Evolutionary conservation across 1,140 invertebrate species (phyloP).

Genomic region (Drosophila grimshawi): DNA sequence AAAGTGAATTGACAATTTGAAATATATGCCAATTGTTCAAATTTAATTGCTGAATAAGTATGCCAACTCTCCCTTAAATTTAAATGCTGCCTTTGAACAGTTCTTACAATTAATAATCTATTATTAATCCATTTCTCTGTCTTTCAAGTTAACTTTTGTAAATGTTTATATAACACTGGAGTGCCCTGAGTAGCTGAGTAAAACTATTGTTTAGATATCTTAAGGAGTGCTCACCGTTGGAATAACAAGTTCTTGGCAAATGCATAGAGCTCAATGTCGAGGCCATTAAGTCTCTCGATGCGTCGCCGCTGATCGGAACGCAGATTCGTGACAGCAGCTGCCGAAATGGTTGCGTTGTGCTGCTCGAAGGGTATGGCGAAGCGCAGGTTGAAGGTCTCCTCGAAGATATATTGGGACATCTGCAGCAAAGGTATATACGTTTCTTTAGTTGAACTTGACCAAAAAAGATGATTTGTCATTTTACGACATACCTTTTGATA

Average conservation of each 20-base stretch:
- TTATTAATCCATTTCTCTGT: too few species aligned
- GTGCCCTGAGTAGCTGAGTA: too few species aligned
- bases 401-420: slow-evolving; percentile 98
- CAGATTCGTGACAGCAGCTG: slow-evolving; percentile 90
- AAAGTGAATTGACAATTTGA: background rate
- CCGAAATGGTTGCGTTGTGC: slow-evolving; percentile 94
- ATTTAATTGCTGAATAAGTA: too few species aligned
- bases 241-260: slow-evolving; percentile 96
- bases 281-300: slow-evolving; percentile 92
- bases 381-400: slow-evolving; percentile 97
- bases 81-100: too few species aligned
- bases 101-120: too few species aligned
- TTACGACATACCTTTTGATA: slow-evolving; percentile 90
- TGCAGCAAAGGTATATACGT: slow-evolving; percentile 68
- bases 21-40: background rate
- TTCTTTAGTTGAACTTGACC: background rate
- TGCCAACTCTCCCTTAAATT: too few species aligned
- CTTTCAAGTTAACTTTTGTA: too few species aligned
- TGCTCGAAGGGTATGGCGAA: slow-evolving; percentile 95
- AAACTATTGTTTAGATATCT: background rate
- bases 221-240: slow-evolving; percentile 85
- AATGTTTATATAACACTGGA: too few species aligned
- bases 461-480: background rate
- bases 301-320: slow-evolving; percentile 89
- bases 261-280: slow-evolving; percentile 97